Percentiles rank a stretch among this genome's conserved stretches.
Conservation (phyloP, 2,797 vertebrate genomes). For the Chelon auratus region DNA sequence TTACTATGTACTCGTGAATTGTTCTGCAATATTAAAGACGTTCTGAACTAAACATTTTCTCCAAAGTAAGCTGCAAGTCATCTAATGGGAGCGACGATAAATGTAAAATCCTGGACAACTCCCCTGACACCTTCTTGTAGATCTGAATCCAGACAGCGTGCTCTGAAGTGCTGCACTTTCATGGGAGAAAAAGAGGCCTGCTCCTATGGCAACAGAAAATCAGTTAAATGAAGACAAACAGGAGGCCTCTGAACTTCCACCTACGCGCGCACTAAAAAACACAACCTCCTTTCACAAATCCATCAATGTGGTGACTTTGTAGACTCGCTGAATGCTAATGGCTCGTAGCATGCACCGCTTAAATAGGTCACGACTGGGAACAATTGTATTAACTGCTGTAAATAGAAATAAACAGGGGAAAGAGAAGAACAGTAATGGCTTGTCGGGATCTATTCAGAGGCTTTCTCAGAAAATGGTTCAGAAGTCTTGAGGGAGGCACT, state of each 20-base stretch:
- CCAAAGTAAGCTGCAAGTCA: slow-evolving; percentile 71
- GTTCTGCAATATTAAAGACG: slow-evolving; percentile 51
- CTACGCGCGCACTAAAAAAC: slow-evolving; percentile 78
- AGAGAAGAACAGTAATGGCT: slow-evolving; percentile 74
- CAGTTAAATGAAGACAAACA: slow-evolving; percentile 84
- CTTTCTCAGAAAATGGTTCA: slow-evolving; percentile 73
- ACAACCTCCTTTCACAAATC: slow-evolving; percentile 81
- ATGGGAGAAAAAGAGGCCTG: slow-evolving; percentile 69
- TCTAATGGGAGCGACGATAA: slow-evolving; percentile 70
- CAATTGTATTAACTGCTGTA: slow-evolving; percentile 83
- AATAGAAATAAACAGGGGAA: slow-evolving; percentile 82
- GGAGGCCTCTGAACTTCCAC: slow-evolving; percentile 83
- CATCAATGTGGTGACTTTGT: slow-evolving; percentile 81
- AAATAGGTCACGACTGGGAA: slow-evolving; percentile 84
- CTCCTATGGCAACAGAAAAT: slow-evolving; percentile 85
- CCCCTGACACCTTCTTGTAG: slow-evolving; percentile 76
- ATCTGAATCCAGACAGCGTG: slow-evolving; percentile 69
- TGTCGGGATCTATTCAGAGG: slow-evolving; percentile 74
- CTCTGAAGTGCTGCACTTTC: slow-evolving; percentile 78
- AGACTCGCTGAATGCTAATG: slow-evolving; percentile 79
- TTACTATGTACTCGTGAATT: slow-evolving; percentile 41
- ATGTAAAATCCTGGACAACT: slow-evolving; percentile 81
- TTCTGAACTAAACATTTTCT: slow-evolving; percentile 65
- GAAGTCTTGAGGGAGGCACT: slow-evolving; percentile 73
- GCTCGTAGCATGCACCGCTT: slow-evolving; percentile 72